Evolutionary conservation across 2,888 invertebrate genomes (phyloP).

Genomic region (Seira sanloemensis): DNA sequence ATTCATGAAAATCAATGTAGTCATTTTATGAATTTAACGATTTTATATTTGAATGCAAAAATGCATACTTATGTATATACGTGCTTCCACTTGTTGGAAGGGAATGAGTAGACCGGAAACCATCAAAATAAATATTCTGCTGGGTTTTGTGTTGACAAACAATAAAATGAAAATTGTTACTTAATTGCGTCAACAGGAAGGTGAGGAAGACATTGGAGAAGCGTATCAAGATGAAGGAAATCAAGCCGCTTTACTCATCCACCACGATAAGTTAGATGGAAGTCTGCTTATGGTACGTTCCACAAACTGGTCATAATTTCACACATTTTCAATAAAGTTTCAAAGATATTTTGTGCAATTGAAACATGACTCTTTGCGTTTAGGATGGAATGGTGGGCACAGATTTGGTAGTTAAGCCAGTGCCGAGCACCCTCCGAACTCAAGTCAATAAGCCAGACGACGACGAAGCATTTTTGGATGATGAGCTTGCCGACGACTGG

Average conservation of each 20-base stretch:
- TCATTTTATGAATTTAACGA: too few relatives aligned
- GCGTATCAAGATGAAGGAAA: conserved; percentile 91
- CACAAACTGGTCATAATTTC: too few relatives aligned
- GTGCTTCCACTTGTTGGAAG: too few relatives aligned
- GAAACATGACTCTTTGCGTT: not conserved
- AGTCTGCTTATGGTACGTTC: conserved; percentile 90
- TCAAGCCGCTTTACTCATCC: conserved; percentile 90
- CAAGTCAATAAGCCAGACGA: conserved; percentile 76
- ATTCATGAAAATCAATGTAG: too few relatives aligned
- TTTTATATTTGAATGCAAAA: too few relatives aligned
- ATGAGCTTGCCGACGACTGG: conserved; percentile 75
- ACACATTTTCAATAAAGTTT: not conserved
- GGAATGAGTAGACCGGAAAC: too few relatives aligned
- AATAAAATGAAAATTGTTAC: too few relatives aligned
- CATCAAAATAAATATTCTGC: too few relatives aligned
- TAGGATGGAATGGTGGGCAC: conserved; percentile 96
- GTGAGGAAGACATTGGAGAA: conserved; percentile 86
- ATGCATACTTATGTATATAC: too few relatives aligned
- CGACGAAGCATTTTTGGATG: conserved; percentile 85
- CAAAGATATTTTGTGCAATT: not conserved
- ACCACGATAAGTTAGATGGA: conserved; percentile 86
- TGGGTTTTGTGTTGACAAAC: not conserved
- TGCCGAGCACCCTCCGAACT: conserved; percentile 78
- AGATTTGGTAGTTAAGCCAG: conserved; percentile 90
- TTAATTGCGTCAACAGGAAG: too few relatives aligned